phyloP scores from a whole-genome alignment of 2,888 invertebrate species.

The Halocaridina rubra region DNA sequence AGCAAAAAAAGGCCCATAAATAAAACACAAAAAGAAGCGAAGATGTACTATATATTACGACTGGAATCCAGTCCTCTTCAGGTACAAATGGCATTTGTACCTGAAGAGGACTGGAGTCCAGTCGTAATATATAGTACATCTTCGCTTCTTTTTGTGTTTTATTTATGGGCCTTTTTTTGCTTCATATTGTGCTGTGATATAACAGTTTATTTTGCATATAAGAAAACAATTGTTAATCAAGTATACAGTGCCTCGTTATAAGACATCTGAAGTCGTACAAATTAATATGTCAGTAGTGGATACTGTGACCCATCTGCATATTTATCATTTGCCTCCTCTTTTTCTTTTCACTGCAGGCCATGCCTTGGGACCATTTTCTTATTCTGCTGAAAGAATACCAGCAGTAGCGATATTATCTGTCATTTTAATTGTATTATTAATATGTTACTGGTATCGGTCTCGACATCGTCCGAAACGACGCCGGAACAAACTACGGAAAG shows the following conservation, averaged over 20 bases:
- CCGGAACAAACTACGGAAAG: conserved; percentile 54
- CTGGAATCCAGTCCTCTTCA: no score
- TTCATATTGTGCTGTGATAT: no score
- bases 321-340: neutral
- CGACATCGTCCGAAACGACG: conserved; percentile 60
- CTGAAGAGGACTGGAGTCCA: no score
- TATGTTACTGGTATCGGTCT: conserved; percentile 59
- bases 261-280: no score
- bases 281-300: neutral
- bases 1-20: no score
- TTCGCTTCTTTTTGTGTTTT: no score
- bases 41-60: no score
- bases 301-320: neutral
- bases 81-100: no score
- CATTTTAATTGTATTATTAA: conserved; percentile 33
- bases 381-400: conserved; percentile 36
- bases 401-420: conserved; percentile 40
- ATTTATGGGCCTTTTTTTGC: no score
- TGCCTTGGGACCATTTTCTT: conserved; percentile 12
- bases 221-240: neutral
- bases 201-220: no score
- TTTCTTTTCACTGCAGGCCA: neutral
- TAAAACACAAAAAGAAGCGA: no score
- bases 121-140: no score
- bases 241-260: neutral